Conservation (phyloP, 1,140 invertebrate species). For the Bombus consobrinus region DNA sequence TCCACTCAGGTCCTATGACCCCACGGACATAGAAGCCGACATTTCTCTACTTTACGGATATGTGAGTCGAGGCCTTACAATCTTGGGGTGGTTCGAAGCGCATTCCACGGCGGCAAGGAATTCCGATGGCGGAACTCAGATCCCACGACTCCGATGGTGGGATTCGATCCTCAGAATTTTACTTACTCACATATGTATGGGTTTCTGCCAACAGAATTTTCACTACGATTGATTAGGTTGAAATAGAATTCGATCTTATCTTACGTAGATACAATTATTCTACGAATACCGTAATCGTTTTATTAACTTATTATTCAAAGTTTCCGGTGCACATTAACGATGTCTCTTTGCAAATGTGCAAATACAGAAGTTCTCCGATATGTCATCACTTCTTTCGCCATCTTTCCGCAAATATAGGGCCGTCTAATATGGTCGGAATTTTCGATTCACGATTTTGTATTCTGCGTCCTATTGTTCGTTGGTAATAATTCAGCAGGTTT, state of each 20-base stretch:
- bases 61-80: background rate
- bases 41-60: background rate
- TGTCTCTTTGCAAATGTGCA: background rate
- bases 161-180: background rate
- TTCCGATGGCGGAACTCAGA: background rate
- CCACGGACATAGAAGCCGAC: background rate
- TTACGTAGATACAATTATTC: background rate
- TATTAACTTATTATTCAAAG: background rate
- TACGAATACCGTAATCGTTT: background rate
- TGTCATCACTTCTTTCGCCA: background rate
- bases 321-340: background rate
- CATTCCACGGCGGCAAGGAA: background rate
- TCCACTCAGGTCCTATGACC: background rate
- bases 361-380: background rate
- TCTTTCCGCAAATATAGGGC: background rate
- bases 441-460: background rate
- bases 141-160: background rate
- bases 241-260: background rate
- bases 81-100: background rate
- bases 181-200: background rate
- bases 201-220: background rate
- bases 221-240: background rate
- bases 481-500: conserved; percentile 21
- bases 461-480: background rate
- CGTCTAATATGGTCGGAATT: background rate